Conservation (phyloP, 2,113 vertebrate species). For the Pachypanchax playfairii region DNA sequence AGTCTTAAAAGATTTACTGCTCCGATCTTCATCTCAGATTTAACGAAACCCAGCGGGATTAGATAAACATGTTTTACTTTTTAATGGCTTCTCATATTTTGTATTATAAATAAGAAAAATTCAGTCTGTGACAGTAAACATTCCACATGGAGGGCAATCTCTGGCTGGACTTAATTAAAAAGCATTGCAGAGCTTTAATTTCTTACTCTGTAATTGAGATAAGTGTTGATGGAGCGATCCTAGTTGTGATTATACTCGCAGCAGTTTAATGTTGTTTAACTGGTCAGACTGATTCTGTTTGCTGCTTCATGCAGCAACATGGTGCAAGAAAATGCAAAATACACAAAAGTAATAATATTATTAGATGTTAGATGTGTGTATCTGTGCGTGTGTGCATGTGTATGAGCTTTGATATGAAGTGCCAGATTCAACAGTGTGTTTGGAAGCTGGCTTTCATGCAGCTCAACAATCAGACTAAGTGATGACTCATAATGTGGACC, state of each 20-base stretch:
- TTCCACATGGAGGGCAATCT: neutral
- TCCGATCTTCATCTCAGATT: neutral
- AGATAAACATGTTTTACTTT: neutral
- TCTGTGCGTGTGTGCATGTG: neutral
- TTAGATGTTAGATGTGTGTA: too few relatives aligned
- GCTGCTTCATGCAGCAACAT: constrained; percentile 10
- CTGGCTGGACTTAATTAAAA: neutral
- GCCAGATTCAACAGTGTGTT: constrained; percentile 29
- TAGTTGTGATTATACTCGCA: neutral
- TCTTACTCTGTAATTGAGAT: neutral
- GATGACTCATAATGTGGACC: constrained; percentile 43
- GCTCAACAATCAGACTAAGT: constrained; percentile 40
- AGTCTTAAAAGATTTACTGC: neutral
- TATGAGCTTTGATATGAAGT: constrained; percentile 20
- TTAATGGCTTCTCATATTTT: neutral
- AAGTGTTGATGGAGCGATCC: neutral
- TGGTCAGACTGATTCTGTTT: constrained; percentile 14
- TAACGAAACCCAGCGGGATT: too few relatives aligned
- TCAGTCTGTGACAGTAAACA: too few relatives aligned
- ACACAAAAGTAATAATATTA: too few relatives aligned
- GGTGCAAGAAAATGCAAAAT: constrained; percentile 43
- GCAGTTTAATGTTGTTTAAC: neutral
- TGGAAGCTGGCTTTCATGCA: constrained; percentile 42
- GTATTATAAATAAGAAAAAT: neutral
- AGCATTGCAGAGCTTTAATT: neutral